phyloP scores from a whole-genome alignment of 2,888 invertebrate species.

The Leptinotarsa tumamoca region DNA sequence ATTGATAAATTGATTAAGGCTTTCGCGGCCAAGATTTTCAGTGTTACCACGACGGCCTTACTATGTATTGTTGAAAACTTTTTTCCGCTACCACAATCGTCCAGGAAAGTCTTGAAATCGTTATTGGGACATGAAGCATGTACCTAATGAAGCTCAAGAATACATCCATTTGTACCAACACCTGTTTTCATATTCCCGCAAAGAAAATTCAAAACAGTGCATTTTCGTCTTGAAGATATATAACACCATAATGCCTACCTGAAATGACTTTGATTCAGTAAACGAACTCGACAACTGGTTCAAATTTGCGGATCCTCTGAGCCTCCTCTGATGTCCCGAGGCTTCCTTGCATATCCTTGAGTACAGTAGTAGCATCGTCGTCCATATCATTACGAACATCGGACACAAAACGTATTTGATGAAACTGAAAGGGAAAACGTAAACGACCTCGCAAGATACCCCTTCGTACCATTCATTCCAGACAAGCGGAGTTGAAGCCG shows the following conservation, averaged over 20 bases:
- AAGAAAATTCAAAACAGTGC: no score
- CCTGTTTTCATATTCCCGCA: neutral
- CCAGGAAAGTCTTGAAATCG: no score
- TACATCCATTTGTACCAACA: no score
- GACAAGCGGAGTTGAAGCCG: constrained; percentile 79
- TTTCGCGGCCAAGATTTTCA: no score
- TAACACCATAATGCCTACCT: constrained; percentile 67
- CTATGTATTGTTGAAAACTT: no score
- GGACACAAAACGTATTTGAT: constrained; percentile 73
- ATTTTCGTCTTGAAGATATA: no score
- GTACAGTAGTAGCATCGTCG: constrained; percentile 80
- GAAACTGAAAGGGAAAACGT: constrained; percentile 69
- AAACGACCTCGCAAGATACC: constrained; percentile 75
- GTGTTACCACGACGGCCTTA: no score
- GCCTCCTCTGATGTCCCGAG: constrained; percentile 76
- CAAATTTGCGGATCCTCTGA: constrained; percentile 67
- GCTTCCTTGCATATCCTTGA: constrained; percentile 85
- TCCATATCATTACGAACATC: constrained; percentile 79
- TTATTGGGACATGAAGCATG: no score
- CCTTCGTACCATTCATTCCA: constrained; percentile 79
- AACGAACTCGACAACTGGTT: constrained; percentile 63
- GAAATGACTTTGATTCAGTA: constrained; percentile 80
- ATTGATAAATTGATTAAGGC: no score
- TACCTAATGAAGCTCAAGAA: no score
- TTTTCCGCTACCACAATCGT: no score